Evolutionary conservation across 2,113 vertebrate genomes (phyloP), one percentile per base, ranked within the genome.

Genomic region (Orycteropus afer): DNA sequence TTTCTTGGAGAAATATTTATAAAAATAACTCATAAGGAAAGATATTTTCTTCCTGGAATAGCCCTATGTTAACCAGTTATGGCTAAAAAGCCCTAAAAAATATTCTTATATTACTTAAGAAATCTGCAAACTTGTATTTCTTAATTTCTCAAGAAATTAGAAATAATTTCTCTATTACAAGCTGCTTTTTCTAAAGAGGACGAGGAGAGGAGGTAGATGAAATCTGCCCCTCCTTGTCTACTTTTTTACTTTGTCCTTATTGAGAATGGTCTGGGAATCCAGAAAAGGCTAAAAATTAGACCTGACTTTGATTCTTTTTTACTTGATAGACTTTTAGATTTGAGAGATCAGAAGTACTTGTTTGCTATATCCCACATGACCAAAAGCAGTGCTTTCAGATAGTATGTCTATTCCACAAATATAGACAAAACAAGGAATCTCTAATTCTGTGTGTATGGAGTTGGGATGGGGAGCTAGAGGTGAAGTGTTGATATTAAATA

Each of bases 1-100:
- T 91, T 37, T 90, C 86, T 63, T 89, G 85, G 76, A 86, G 95
- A 86, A 96, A 94, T 90, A 94, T 57, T 71, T 89, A 83, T 89
- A 67, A 92, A 91, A 78, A 91, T 86, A 57, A 71, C 80, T 89
- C 79, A 57, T 42, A 57, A 83, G 87, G 59, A 63, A 49, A 86
- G 61, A 27, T 15, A 0, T 71, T 86, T 90, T 71, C 85, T 92
- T 61, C 47, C 18, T 40, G 34, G 17, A 3, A 61, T 23, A 86
- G 32, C 34, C 27, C 49, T n/a, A 0, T 42, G 14, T 47, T 61
- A 81, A 86, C 49, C 53, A 55, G 47, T n/a, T 42, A 29, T 5
- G 45, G 40, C 55, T 27, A 49, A 83, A 57, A 61, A 1, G 1
- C 34, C 78, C 74, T 5, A 22, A 73, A 76, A 95, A 74, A 34